phyloP scores from a whole-genome alignment of 1,140 invertebrate species.

The Lordiphosa stackelbergi region DNA sequence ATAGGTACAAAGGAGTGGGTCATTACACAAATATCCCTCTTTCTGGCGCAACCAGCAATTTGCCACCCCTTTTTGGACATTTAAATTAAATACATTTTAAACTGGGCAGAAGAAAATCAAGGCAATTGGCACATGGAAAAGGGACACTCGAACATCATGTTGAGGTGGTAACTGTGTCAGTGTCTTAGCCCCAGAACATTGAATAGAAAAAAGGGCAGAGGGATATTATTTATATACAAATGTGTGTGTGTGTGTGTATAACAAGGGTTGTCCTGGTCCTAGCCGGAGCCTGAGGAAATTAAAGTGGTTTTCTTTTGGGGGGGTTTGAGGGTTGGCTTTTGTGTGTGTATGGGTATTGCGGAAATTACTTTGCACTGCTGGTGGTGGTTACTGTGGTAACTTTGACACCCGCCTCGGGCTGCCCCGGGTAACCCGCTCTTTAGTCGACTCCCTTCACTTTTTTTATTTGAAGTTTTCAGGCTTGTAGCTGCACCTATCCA shows the following conservation, averaged over 20 bases:
- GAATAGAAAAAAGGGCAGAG: conserved; percentile 1
- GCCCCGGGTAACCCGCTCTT: conserved; percentile 23
- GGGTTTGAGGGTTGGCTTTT: conserved; percentile 46
- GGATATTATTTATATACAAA: not conserved
- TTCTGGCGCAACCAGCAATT: conserved; percentile 8
- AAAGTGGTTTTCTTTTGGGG: conserved; percentile 65
- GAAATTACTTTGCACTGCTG: conserved; percentile 68
- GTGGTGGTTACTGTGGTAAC: conserved; percentile 62
- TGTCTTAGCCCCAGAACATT: conserved; percentile 6
- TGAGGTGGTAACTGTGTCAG: conserved; percentile 6
- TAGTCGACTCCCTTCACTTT: not conserved
- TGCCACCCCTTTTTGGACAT: conserved; percentile 58
- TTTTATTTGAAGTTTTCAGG: conserved; percentile 14
- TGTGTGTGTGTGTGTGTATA: conserved; percentile 1
- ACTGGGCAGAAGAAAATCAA: conserved; percentile 42
- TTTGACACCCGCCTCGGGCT: conserved; percentile 41
- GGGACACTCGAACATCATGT: conserved; percentile 17
- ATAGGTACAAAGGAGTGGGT: not conserved
- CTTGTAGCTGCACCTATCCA: conserved; percentile 39
- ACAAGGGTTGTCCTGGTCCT: conserved; percentile 30
- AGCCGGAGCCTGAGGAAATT: conserved; percentile 60
- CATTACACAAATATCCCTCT: conserved; percentile 23
- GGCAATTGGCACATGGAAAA: conserved; percentile 44
- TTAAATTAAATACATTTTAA: conserved; percentile 72
- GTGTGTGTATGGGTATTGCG: conserved; percentile 51